These are phyloP conservation scores for Zelleria hepariella DNA, from an alignment of 2,888 invertebrate species.

Conservation along the genomic window DNA sequence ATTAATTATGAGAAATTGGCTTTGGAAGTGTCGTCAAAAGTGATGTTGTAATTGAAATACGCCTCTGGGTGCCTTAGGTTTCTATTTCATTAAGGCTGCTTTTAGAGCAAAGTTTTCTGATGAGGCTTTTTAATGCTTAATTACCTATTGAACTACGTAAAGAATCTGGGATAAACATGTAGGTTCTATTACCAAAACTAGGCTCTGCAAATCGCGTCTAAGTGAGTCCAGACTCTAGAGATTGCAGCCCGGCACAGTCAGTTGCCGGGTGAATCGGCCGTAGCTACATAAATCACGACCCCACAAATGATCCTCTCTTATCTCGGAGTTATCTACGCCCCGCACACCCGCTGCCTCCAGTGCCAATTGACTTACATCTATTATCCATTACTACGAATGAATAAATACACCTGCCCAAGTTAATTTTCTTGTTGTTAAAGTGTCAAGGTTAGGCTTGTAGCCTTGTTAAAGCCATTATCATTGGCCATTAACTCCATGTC, in stretches of 20 bases:
- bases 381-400: conserved; percentile 15
- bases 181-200: too few relatives aligned
- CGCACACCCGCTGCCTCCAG: not conserved
- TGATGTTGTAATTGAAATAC: not conserved
- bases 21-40: not conserved
- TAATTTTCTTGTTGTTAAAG: not conserved
- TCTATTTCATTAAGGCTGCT: not conserved
- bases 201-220: too few relatives aligned
- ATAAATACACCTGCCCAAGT: not conserved
- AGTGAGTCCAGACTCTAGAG: not conserved
- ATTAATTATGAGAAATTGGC: not conserved
- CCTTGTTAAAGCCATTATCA: too few relatives aligned
- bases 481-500: too few relatives aligned
- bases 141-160: not conserved
- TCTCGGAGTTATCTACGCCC: not conserved
- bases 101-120: not conserved
- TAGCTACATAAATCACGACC: not conserved
- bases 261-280: not conserved
- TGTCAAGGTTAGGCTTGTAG: not conserved
- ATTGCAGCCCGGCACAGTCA: not conserved
- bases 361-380: conserved; percentile 23
- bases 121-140: not conserved
- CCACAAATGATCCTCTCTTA: not conserved
- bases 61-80: not conserved
- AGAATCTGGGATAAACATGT: too few relatives aligned